phyloP scores from a whole-genome alignment of 2,888 invertebrate species.

The Tetanocera ferruginea region DNA sequence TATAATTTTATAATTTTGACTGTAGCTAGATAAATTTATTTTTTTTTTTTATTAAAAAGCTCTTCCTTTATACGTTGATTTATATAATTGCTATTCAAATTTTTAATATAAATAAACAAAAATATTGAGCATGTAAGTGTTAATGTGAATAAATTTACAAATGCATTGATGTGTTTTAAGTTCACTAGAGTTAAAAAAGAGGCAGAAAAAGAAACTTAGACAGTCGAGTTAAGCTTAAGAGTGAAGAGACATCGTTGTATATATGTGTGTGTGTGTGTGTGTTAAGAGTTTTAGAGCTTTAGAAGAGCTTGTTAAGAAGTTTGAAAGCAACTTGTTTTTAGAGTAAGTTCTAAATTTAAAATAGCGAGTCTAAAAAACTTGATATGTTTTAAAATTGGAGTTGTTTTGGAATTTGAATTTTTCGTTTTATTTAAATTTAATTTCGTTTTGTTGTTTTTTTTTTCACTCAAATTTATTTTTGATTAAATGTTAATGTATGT shows the following conservation, averaged over 20 bases:
- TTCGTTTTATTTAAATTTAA: background rate
- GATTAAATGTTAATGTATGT: background rate
- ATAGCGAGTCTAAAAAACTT: background rate
- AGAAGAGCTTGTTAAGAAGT: background rate
- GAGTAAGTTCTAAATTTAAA: background rate
- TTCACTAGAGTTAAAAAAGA: background rate
- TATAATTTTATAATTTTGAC: background rate
- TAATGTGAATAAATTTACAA: background rate
- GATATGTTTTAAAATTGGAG: conserved; percentile 27
- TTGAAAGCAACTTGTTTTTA: background rate
- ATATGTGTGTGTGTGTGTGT: too few relatives aligned
- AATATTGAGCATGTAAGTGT: background rate
- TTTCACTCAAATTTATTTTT: background rate
- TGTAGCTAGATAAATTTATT: background rate
- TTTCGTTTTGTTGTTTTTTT: background rate
- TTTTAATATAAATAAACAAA: background rate
- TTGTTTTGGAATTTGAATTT: background rate
- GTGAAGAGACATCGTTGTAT: too few relatives aligned
- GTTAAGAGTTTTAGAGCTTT: background rate
- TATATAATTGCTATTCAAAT: too few relatives aligned
- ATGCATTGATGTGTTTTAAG: background rate
- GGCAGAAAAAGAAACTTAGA: too few relatives aligned
- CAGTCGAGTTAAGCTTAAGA: too few relatives aligned
- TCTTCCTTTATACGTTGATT: too few relatives aligned
- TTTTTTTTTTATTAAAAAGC: background rate